Percentiles rank a stretch among this genome's conserved stretches.
phyloP scores from a whole-genome alignment of 2,888 invertebrate species.

The Blomia tropicalis region DNA sequence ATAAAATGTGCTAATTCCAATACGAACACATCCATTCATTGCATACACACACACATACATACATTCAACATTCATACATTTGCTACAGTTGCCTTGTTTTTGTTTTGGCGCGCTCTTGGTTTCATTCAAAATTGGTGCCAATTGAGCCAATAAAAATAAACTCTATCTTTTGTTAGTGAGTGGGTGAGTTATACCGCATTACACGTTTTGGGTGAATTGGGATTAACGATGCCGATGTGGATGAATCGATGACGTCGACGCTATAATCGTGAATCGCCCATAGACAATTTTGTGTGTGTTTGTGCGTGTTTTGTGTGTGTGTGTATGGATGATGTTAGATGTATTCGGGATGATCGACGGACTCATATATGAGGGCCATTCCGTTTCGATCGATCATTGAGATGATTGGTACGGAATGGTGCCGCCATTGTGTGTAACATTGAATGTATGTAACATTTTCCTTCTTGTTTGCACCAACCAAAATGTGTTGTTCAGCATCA shows the following conservation, averaged over 20 bases:
- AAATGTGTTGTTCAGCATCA: not conserved
- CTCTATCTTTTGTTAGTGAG: not conserved
- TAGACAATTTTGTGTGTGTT: no score
- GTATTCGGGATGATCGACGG: no score
- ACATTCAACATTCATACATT: not conserved
- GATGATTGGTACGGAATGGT: no score
- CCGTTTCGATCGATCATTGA: no score
- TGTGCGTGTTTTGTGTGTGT: no score
- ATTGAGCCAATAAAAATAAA: constrained; percentile 15
- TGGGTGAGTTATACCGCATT: not conserved
- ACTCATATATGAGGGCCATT: no score
- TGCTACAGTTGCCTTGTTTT: constrained; percentile 3
- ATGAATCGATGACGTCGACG: no score
- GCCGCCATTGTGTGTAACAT: no score
- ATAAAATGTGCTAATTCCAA: constrained; percentile 7
- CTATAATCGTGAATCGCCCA: no score
- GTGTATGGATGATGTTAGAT: no score
- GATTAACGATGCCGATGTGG: no score
- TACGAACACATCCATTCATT: not conserved
- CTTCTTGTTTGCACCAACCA: not conserved
- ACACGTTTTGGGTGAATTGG: not conserved
- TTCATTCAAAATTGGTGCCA: constrained; percentile 1
- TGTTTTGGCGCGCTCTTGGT: constrained; percentile 13
- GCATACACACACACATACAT: not conserved
- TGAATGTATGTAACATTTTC: no score